A percentile compares a stretch with the other conserved stretches of the same genome.
These are phyloP conservation scores for Elachura formosa DNA, from an alignment of 2,113 vertebrate species.

Conservation along the genomic window DNA sequence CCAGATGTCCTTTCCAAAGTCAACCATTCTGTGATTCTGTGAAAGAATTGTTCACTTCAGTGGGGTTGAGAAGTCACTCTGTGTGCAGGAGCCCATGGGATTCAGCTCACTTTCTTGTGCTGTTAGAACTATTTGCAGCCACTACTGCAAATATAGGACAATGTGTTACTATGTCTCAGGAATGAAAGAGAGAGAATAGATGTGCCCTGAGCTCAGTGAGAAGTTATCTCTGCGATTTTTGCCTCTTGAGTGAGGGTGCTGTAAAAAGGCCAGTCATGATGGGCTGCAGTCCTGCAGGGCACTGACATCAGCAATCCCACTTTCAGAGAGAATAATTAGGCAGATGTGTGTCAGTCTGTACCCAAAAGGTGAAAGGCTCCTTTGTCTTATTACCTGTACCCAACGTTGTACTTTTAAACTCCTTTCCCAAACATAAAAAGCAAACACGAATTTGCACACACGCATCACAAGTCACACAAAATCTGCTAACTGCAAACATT, in stretches of 20 bases:
- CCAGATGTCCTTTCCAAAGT: not conserved
- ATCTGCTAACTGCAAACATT: not conserved
- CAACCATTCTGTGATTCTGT: not conserved
- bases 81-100: not conserved
- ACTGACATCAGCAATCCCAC: not conserved
- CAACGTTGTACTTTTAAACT: not conserved
- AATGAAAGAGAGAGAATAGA: not conserved
- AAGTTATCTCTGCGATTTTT: not conserved
- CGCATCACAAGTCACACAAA: not conserved
- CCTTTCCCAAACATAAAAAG: not conserved
- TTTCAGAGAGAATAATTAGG: not conserved
- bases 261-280: not conserved
- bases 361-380: not conserved
- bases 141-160: not conserved
- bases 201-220: not conserved
- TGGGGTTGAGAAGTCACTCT: not conserved
- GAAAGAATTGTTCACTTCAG: not conserved
- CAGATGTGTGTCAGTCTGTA: not conserved
- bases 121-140: not conserved
- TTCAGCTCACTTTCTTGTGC: not conserved
- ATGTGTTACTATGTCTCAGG: not conserved
- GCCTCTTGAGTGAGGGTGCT: not conserved
- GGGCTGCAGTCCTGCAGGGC: not conserved
- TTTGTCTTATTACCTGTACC: not conserved
- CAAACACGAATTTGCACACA: not conserved